Evolutionary conservation across 1,140 invertebrate genomes (phyloP).

Genomic region (Glossosoma conforme): DNA sequence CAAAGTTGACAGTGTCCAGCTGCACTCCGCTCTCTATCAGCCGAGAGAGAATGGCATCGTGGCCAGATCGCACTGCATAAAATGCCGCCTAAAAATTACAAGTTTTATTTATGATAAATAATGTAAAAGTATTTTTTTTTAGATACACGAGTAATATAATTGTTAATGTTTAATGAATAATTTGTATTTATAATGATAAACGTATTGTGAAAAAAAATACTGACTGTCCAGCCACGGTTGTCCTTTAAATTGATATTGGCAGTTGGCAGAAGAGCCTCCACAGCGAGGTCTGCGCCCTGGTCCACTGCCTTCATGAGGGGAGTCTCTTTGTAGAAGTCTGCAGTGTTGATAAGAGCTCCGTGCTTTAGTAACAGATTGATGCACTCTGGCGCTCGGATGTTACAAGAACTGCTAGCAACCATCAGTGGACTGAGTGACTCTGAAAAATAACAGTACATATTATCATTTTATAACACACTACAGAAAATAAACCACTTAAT

Average conservation of each 20-base stretch:
- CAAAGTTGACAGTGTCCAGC: slow-evolving; percentile 41
- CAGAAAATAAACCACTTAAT: background rate
- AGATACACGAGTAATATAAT: too few relatives aligned
- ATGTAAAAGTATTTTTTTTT: slow-evolving; percentile 1
- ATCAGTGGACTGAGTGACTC: background rate
- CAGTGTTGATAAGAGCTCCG: slow-evolving; percentile 39
- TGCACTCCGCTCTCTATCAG: slow-evolving; percentile 47
- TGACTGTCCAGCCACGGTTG: slow-evolving; percentile 50
- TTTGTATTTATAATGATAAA: too few relatives aligned
- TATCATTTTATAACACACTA: background rate
- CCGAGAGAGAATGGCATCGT: slow-evolving; percentile 44
- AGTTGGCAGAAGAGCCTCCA: slow-evolving; percentile 43
- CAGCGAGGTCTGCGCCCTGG: slow-evolving; percentile 40
- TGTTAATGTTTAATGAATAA: too few relatives aligned
- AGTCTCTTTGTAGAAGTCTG: slow-evolving; percentile 48
- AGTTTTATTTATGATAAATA: background rate
- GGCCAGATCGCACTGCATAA: slow-evolving; percentile 41
- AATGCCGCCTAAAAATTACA: slow-evolving; percentile 18
- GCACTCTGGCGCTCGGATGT: too few relatives aligned
- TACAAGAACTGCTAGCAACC: background rate
- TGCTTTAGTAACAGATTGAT: slow-evolving; percentile 37
- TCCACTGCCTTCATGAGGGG: slow-evolving; percentile 52
- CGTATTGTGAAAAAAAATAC: background rate
- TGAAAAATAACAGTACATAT: background rate
- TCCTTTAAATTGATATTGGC: slow-evolving; percentile 51